Evolutionary conservation across 2,113 vertebrate genomes (phyloP).

Genomic region (Laticauda laticaudata): DNA sequence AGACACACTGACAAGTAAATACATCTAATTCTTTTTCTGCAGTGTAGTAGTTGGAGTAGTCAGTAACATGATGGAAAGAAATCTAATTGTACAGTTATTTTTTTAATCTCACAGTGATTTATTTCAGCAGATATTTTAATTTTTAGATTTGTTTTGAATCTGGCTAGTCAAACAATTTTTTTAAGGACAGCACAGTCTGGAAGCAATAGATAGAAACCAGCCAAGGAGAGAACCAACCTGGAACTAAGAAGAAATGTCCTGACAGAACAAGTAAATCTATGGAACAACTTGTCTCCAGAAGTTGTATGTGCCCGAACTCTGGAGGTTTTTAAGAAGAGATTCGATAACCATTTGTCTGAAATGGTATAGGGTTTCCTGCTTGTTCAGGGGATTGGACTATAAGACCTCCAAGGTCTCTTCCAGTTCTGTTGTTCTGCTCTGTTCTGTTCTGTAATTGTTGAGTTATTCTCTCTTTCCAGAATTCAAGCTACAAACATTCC

Average conservation of each 20-base stretch:
- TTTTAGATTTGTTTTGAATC: not conserved
- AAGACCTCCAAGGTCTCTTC: not conserved
- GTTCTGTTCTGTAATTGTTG: not conserved
- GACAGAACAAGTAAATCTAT: not conserved
- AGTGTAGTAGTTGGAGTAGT: not conserved
- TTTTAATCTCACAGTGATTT: not conserved
- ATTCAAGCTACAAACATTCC: not conserved
- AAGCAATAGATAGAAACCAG: not conserved
- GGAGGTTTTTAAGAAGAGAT: not conserved
- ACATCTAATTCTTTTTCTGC: not conserved
- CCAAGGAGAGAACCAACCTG: not conserved
- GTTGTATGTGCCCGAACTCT: not conserved
- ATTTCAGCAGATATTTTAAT: not conserved
- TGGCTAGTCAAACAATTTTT: not conserved
- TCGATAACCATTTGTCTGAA: not conserved
- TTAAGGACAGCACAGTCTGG: not conserved
- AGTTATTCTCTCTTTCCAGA: not conserved
- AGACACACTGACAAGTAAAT: not conserved
- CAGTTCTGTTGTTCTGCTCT: not conserved
- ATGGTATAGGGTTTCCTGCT: not conserved
- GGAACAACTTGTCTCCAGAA: not conserved
- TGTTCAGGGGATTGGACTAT: not conserved
- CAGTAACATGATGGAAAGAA: not conserved
- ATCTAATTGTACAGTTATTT: not conserved
- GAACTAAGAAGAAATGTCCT: not conserved